phyloP scores from a whole-genome alignment of 2,888 invertebrate genomes.

The Melanchra persicariae region DNA sequence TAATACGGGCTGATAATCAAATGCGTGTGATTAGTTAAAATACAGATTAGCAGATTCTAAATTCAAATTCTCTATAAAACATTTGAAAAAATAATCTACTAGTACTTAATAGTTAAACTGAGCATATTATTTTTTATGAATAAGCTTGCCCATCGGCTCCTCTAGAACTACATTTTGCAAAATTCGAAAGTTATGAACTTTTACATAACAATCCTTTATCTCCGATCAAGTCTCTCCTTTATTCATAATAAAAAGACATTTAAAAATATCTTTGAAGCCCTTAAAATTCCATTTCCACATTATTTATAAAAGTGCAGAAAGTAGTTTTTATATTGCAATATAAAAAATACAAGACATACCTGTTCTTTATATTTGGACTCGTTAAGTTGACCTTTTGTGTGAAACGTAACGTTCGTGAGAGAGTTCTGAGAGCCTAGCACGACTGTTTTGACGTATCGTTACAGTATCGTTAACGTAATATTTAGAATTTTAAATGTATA shows the following conservation, averaged over 20 bases:
- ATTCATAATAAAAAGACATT: neutral
- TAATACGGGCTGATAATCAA: too few species aligned
- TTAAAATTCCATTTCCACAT: conserved; percentile 4
- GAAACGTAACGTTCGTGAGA: neutral
- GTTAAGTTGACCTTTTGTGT: conserved; percentile 10
- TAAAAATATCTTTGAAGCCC: conserved; percentile 29
- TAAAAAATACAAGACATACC: conserved; percentile 34
- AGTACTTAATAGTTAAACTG: too few species aligned
- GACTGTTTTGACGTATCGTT: too few species aligned
- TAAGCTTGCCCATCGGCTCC: too few species aligned
- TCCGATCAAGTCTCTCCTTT: neutral
- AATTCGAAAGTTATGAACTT: neutral
- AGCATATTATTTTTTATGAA: too few species aligned
- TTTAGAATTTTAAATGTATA: too few species aligned
- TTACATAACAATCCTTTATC: neutral
- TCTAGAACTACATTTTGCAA: too few species aligned
- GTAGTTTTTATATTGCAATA: conserved; percentile 44
- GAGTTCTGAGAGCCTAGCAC: conserved; percentile 42
- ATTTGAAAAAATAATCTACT: too few species aligned
- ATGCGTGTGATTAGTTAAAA: too few species aligned
- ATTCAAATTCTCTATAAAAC: too few species aligned
- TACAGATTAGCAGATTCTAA: too few species aligned
- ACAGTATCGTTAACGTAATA: too few species aligned
- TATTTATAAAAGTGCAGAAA: conserved; percentile 47
- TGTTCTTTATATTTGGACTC: conserved; percentile 36